These are phyloP conservation scores for Actenoides hombroni DNA, from an alignment of 2,113 vertebrate genomes.

Conservation along the genomic window DNA sequence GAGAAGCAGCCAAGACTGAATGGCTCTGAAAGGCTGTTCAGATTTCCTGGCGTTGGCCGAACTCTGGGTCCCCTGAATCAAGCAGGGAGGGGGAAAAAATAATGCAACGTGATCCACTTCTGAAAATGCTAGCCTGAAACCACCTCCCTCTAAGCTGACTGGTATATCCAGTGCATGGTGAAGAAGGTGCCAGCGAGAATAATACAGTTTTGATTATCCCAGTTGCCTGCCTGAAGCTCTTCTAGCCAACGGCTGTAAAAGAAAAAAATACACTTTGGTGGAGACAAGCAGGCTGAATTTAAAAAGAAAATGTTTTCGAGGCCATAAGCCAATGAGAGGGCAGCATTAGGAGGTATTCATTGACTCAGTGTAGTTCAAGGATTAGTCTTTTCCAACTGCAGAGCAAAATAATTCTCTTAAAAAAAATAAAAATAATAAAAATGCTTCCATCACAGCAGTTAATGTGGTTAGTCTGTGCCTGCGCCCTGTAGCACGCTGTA, in stretches of 20 bases:
- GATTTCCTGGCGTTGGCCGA: background rate
- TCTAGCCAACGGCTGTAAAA: background rate
- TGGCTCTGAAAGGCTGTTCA: constrained; percentile 26
- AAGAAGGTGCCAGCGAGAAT: constrained; percentile 28
- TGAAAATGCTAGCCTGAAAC: constrained; percentile 24
- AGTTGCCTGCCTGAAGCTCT: background rate
- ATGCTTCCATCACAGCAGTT: background rate
- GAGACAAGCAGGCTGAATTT: background rate
- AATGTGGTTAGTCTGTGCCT: constrained; percentile 9
- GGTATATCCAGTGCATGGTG: background rate
- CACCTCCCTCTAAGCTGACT: background rate
- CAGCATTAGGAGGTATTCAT: background rate
- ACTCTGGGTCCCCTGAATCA: constrained; percentile 15
- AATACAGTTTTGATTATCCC: constrained; percentile 36
- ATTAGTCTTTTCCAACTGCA: background rate
- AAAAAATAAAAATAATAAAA: background rate
- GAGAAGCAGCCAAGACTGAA: constrained; percentile 40
- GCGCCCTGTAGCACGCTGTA: background rate
- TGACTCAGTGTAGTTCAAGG: background rate
- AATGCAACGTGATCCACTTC: background rate
- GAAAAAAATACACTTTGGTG: background rate
- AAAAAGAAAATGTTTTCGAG: background rate
- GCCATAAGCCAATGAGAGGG: background rate
- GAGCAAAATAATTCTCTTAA: background rate
- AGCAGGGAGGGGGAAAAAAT: constrained; percentile 8